A percentile compares a stretch with the other conserved stretches of the same genome.
These are phyloP conservation scores for Bombyx huttoni DNA, from an alignment of 2,888 invertebrate species.

Conservation along the genomic window DNA sequence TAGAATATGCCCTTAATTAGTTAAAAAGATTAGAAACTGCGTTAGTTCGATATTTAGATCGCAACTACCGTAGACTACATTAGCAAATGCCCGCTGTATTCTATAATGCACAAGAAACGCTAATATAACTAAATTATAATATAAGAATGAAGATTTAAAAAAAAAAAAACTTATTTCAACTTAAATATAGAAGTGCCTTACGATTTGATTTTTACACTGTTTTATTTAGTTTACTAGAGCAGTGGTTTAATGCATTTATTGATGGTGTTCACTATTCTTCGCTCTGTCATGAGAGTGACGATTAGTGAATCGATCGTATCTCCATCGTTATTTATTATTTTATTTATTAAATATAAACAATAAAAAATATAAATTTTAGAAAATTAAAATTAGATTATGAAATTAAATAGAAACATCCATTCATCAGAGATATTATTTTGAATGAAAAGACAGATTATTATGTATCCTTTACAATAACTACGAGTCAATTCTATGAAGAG, in stretches of 20 bases:
- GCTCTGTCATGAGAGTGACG: slow-evolving; percentile 37
- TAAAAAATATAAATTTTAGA: not conserved
- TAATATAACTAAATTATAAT: slow-evolving; percentile 37
- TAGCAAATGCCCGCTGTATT: slow-evolving; percentile 30
- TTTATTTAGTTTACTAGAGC: slow-evolving; percentile 35
- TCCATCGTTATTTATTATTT: slow-evolving; percentile 25
- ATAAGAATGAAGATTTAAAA: slow-evolving; percentile 39
- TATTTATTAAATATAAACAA: slow-evolving; percentile 15
- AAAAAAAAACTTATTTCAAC: slow-evolving; percentile 37
- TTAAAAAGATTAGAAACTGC: slow-evolving; percentile 24
- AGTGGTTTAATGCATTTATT: slow-evolving; percentile 63
- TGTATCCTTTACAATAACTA: slow-evolving; percentile 17
- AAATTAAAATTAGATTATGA: not conserved
- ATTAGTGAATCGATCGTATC: slow-evolving; percentile 27
- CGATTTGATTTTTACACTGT: slow-evolving; percentile 60
- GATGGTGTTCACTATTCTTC: slow-evolving; percentile 21
- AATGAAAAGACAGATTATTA: not conserved
- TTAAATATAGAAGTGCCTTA: slow-evolving; percentile 71
- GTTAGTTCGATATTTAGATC: slow-evolving; percentile 24
- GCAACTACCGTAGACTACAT: slow-evolving; percentile 21
- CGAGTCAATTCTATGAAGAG: slow-evolving; percentile 51
- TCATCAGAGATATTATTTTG: not conserved
- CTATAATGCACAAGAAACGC: slow-evolving; percentile 32
- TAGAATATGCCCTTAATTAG: slow-evolving; percentile 29
- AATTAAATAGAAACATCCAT: not conserved